Conservation (phyloP, 1,140 invertebrate genomes). For the Macrobrachium rosenbergii region DNA sequence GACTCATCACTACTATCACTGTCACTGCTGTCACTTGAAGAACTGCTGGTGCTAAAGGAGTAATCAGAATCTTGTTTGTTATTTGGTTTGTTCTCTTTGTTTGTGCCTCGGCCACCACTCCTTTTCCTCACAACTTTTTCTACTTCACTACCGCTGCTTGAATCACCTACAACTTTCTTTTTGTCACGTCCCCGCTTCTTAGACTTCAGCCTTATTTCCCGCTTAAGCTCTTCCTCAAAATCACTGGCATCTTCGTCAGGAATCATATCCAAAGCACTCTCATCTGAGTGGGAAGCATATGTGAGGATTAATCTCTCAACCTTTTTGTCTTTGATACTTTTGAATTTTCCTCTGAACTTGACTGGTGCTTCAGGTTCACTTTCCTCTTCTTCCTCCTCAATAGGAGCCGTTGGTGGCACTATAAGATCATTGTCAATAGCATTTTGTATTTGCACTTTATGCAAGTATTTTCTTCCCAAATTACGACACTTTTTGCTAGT, state of each 20-base stretch:
- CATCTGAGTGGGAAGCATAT: conserved; percentile 65
- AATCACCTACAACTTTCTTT: conserved; percentile 19
- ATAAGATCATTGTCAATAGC: conserved; percentile 65
- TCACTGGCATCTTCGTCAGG: conserved; percentile 66
- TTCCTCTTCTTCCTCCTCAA: conserved; percentile 60
- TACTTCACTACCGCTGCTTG: conserved; percentile 47
- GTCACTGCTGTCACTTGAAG: conserved; percentile 21
- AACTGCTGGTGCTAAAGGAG: conserved; percentile 32
- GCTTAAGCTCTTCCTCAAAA: conserved; percentile 63
- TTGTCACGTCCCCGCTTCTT: conserved; percentile 32
- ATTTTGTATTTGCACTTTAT: conserved; percentile 62
- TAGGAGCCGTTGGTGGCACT: conserved; percentile 31
- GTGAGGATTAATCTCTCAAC: conserved; percentile 63
- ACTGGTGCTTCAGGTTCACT: conserved; percentile 64
- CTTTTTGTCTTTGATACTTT: conserved; percentile 65
- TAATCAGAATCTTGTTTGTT: conserved; percentile 53
- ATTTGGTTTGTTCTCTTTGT: conserved; percentile 58
- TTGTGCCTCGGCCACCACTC: conserved; percentile 34
- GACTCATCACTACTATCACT: conserved; percentile 41
- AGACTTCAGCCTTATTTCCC: conserved; percentile 59
- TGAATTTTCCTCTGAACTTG: conserved; percentile 65
- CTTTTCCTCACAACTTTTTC: conserved; percentile 13
- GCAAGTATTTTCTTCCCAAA: conserved; percentile 58
- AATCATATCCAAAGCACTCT: conserved; percentile 65
- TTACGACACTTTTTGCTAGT: conserved; percentile 62